Base-by-base conservation (phyloP, 2,113 vertebrate genomes). In the Phalacrocorax carbo region DNA sequence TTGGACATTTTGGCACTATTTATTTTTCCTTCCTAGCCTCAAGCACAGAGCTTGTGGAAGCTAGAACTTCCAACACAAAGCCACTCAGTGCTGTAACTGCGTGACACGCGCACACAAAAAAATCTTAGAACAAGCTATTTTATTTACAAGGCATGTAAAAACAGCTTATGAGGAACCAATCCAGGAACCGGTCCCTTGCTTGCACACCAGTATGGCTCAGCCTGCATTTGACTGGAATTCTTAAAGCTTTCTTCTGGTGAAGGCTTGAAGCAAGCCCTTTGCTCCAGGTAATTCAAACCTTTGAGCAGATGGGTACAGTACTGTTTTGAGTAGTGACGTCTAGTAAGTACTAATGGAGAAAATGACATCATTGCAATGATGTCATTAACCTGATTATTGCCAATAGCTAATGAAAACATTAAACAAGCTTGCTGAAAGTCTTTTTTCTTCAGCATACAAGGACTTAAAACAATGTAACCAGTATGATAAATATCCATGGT, bases 191-290 rank as follows among this genome's bases (percentile, higher is more conserved):
- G 29, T n/a, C 40, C 57, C 58, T 62, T 51, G 61, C 21, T 51
- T 7, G 0, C 17, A 29, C 3, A 1, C 15, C 44, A 3, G 0
- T 49, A 13, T 38, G 10, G 16, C 54, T 88, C 44, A 77, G 62
- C 22, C 54, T 42, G 34, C 3, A 1, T 51, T 51, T 58, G 49
- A 27, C 55, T 61, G 12, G 7, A 77, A 80, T 54, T 71, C 42
- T 15, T 40, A 13, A 38, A 12, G 25, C 29, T 60, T 34, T 15
- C 12, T 36, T 73, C 55, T 69, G 32, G 40, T 38, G n/a, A n/a
- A 62, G 70, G 30, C 38, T 12, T 34, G 38, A 57, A 34, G 21
- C 4, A 12, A 79, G 38, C 38, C 29, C 70, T 65, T 15, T 48
- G 44, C 60, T 77, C 26, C 54, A 72, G 48, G 1, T 20, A 57